Evolutionary conservation across 2,888 invertebrate species (phyloP).

Genomic region (Hirudinaria manillensis): DNA sequence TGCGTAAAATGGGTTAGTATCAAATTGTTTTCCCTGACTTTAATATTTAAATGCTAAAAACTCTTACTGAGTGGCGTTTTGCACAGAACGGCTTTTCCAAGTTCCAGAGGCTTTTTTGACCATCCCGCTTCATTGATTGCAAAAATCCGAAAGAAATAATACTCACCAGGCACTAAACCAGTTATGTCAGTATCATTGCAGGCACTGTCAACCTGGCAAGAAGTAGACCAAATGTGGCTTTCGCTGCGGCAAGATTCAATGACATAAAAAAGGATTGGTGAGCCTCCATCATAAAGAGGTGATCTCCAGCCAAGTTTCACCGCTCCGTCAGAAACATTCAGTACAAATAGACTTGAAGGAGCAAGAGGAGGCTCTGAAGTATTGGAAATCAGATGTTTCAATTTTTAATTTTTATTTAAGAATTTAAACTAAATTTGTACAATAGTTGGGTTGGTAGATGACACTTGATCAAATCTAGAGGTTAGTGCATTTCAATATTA

Average conservation of each 20-base stretch:
- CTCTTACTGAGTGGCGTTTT: conserved; percentile 21
- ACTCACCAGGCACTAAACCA: conserved; percentile 34
- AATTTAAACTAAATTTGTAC: background rate
- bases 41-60: background rate
- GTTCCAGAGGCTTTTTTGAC: conserved; percentile 45
- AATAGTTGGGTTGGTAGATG: no score
- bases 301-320: conserved; percentile 41
- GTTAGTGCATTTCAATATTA: no score
- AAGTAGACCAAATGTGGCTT: conserved; percentile 18
- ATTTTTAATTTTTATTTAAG: background rate
- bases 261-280: conserved; percentile 44
- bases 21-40: background rate
- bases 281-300: conserved; percentile 41
- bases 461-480: no score
- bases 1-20: background rate
- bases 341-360: conserved; percentile 43
- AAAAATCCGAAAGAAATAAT: conserved; percentile 76
- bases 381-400: background rate
- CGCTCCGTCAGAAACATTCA: conserved; percentile 39
- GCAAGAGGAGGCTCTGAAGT: conserved; percentile 42
- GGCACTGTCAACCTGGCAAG: conserved; percentile 17
- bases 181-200: conserved; percentile 37
- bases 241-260: conserved; percentile 43
- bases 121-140: conserved; percentile 76
- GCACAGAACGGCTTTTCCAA: conserved; percentile 34